Conservation (phyloP, 2,113 vertebrate species). For the Zapus hudsonius region DNA sequence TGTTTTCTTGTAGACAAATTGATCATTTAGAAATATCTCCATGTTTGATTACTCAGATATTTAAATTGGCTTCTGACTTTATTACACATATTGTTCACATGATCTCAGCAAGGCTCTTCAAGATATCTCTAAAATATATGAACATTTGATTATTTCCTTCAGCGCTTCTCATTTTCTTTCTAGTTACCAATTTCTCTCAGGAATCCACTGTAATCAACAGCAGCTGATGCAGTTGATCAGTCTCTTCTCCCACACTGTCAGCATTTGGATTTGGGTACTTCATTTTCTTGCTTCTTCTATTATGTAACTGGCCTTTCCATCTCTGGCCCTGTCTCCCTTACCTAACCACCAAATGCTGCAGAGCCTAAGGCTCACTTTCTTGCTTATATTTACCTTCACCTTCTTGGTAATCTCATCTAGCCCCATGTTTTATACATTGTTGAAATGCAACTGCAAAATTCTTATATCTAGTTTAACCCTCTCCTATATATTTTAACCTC, state of each 20-base stretch:
- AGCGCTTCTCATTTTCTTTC: not conserved
- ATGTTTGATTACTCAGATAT: too few species aligned
- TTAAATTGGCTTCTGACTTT: not conserved
- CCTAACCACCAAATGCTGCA: not conserved
- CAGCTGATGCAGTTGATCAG: not conserved
- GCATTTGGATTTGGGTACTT: not conserved
- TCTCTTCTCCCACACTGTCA: not conserved
- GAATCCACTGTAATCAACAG: not conserved
- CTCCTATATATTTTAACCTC: slow-evolving; percentile 24
- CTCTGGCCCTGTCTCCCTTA: not conserved
- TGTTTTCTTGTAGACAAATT: too few species aligned
- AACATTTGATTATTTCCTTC: not conserved
- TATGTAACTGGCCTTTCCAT: not conserved
- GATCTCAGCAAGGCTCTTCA: not conserved
- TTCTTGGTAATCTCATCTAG: too few species aligned
- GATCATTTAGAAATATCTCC: too few species aligned
- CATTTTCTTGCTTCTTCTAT: not conserved
- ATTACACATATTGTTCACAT: not conserved
- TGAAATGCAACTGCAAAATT: not conserved
- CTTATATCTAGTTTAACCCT: not conserved
- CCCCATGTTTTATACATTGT: too few species aligned
- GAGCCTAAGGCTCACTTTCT: too few species aligned
- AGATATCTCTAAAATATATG: not conserved
- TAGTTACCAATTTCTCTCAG: not conserved
- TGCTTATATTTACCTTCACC: too few species aligned